These are phyloP conservation scores for Neosilurus hyrtlii DNA, from an alignment of 2,797 vertebrate genomes.

Conservation along the genomic window DNA sequence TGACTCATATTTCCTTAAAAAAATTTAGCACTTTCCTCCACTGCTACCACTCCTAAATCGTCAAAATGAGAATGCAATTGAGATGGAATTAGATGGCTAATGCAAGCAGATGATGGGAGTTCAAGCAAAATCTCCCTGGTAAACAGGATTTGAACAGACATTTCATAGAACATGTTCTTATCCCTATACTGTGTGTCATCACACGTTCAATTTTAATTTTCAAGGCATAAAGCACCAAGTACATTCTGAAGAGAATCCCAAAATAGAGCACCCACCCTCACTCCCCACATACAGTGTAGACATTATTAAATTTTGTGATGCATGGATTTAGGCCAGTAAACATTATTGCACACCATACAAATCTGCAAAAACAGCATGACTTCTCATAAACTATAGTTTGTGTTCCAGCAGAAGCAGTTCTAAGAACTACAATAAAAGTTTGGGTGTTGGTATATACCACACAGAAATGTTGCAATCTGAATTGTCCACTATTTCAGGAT, in stretches of 20 bases:
- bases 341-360: not conserved
- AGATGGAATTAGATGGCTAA: constrained; percentile 83
- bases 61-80: constrained; percentile 70
- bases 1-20: constrained; percentile 45
- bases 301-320: constrained; percentile 7
- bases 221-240: not conserved
- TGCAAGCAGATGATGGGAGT: constrained; percentile 78
- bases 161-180: constrained; percentile 18
- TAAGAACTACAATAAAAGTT: too few relatives aligned
- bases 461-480: too few relatives aligned
- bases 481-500: too few relatives aligned
- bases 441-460: too few relatives aligned
- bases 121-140: constrained; percentile 65
- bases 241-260: not conserved
- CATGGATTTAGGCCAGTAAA: not conserved
- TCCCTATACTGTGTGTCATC: not conserved
- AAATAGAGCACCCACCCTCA: not conserved
- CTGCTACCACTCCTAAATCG: constrained; percentile 68
- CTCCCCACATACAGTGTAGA: not conserved
- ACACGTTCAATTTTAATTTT: constrained; percentile 7
- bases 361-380: not conserved
- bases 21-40: constrained; percentile 54
- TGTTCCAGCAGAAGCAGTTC: not conserved
- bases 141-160: constrained; percentile 50
- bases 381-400: not conserved